Base-by-base conservation (phyloP, 2,113 vertebrate genomes). In the Myotis yumanensis region DNA sequence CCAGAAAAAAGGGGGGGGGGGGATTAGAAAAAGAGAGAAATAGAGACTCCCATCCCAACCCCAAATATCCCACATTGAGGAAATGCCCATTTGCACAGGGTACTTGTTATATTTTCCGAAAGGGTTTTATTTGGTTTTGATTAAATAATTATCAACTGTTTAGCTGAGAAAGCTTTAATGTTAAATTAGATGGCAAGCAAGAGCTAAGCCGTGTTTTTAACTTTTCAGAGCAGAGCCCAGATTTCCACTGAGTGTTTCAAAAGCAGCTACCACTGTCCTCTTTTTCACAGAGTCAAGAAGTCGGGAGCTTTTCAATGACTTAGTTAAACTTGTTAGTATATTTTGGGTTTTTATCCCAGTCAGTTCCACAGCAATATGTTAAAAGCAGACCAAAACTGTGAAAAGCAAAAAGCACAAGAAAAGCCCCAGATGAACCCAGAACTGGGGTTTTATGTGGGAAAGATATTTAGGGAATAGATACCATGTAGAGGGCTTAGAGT, bases 321-420 rank as follows among this genome's bases (percentile, higher is more conserved):
- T 83, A 95, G 94, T 97, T 91, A 95, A 96, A 91, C 64, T 96
- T 17, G 0, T 1, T 93, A 92, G 93, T 94, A 66, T 18, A 1
- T 95, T 97, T 98, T 97, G 96, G 91, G 97, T 96, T 96, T 96
- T 86, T 77, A 95, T 96, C 92, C 92, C n/a, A 95, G 46, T 95
- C 86, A 96, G 62, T 95, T 96, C 59, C 52, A 76, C 35, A 90
- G 77, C 25, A 75, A 96, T 86, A 92, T 95, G 96, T 95, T 97
- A 97, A 97, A 98, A 97, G 71, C 95, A 98, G 90, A 95, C 96
- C 76, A 81, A 94, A 88, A 86, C 86, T 95, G 87, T 76, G 37
- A 54, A 90, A 93, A 71, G 48, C 37, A 81, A 57, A 89, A 89
- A 83, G 16, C 46, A 46, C 32, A 22, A 43, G 22, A 91, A 64